Evolutionary conservation across 1,140 invertebrate genomes (phyloP).

Genomic region (Ceratina japonica): DNA sequence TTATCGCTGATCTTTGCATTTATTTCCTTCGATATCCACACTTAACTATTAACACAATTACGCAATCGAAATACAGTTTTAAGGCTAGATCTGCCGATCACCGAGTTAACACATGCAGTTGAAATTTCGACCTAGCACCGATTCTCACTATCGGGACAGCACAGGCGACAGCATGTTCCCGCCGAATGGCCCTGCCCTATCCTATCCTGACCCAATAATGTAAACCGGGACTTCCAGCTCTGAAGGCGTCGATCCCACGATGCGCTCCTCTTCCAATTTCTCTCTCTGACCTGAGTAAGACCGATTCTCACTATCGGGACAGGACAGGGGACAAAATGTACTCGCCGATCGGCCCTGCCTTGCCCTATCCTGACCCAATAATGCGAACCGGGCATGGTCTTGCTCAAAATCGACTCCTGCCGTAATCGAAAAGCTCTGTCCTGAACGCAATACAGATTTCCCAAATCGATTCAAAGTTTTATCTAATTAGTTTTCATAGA

Average conservation of each 20-base stretch:
- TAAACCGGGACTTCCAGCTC: slow-evolving; percentile 11
- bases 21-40: too few species aligned
- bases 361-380: slow-evolving; percentile 51
- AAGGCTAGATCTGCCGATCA: too few species aligned
- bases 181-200: slow-evolving; percentile 43
- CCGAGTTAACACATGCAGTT: too few species aligned
- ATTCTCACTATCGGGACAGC: slow-evolving; percentile 48
- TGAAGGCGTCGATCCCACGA: neutral
- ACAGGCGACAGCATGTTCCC: slow-evolving; percentile 38
- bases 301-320: slow-evolving; percentile 48
- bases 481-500: too few species aligned
- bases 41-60: too few species aligned
- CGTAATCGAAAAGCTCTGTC: too few species aligned
- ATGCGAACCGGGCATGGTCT: slow-evolving; percentile 36
- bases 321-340: slow-evolving; percentile 46
- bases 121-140: neutral
- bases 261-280: neutral
- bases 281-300: neutral
- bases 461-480: too few species aligned
- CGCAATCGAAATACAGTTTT: too few species aligned
- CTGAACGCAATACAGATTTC: too few species aligned
- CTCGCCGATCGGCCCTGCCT: slow-evolving; percentile 39
- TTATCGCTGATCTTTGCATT: too few species aligned
- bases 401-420: neutral
- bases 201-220: slow-evolving; percentile 51